Conservation (phyloP, 2,888 invertebrate genomes). For the Dicyrtoma fusca region DNA sequence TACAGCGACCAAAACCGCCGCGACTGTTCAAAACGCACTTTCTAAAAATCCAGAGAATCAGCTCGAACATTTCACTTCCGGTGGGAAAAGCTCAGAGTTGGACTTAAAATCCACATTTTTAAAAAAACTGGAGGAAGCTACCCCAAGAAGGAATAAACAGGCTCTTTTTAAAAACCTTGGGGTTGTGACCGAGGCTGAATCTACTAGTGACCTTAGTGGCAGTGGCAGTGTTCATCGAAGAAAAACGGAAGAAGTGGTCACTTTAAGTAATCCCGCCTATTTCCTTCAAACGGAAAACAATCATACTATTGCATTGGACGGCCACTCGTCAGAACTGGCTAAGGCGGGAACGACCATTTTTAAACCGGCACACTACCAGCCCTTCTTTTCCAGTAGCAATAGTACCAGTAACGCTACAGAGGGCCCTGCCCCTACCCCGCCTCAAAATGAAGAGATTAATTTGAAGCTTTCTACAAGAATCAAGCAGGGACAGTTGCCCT, state of each 20-base stretch:
- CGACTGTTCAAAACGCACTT: not conserved
- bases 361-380: conserved; percentile 17
- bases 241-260: conserved; percentile 10
- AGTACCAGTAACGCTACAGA: not conserved
- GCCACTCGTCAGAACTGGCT: too few relatives aligned
- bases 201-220: too few relatives aligned
- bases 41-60: not conserved
- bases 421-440: too few relatives aligned
- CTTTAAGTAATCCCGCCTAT: conserved; percentile 15
- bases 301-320: not conserved
- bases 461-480: not conserved
- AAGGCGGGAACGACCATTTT: not conserved
- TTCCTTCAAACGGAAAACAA: not conserved
- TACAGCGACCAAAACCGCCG: not conserved
- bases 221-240: too few relatives aligned
- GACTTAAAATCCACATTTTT: not conserved
- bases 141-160: conserved; percentile 9
- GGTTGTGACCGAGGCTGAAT: too few relatives aligned
- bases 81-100: not conserved
- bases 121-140: not conserved
- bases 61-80: not conserved
- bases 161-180: conserved; percentile 6
- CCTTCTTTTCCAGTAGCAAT: conserved; percentile 7
- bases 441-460: too few relatives aligned
- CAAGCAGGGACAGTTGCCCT: not conserved